These are phyloP conservation scores for Dasyprocta punctata DNA, from an alignment of 2,113 vertebrate species.

Conservation along the genomic window DNA sequence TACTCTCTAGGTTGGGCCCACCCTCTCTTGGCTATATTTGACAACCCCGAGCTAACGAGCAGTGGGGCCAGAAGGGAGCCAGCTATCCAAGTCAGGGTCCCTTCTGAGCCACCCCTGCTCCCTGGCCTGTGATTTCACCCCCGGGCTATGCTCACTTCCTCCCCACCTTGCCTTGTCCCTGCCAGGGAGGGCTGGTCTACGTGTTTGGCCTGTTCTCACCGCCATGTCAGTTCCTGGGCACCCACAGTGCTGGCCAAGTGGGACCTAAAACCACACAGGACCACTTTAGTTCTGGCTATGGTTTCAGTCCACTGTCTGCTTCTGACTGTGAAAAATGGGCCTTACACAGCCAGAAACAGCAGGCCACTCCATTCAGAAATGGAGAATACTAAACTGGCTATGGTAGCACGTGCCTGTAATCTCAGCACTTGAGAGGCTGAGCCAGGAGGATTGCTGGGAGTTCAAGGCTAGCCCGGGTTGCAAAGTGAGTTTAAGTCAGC, in stretches of 20 bases:
- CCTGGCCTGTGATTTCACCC: background rate
- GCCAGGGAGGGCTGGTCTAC: background rate
- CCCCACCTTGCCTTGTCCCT: background rate
- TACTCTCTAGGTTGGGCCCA: background rate
- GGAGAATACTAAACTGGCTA: background rate
- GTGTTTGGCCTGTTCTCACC: background rate
- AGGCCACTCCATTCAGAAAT: background rate
- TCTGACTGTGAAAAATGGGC: background rate
- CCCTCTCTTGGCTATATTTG: background rate
- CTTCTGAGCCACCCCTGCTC: background rate
- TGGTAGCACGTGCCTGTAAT: background rate
- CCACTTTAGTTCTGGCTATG: background rate
- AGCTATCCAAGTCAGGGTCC: background rate
- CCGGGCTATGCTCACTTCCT: background rate
- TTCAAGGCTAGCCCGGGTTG: background rate
- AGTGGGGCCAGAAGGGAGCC: background rate
- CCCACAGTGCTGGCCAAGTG: background rate
- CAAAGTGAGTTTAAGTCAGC: background rate
- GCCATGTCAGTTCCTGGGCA: fast-evolving
- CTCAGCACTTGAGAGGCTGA: background rate
- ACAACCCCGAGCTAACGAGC: background rate
- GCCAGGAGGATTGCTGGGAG: background rate
- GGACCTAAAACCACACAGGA: background rate
- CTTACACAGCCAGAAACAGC: background rate
- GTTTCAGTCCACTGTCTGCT: background rate